Percentiles rank a stretch among this genome's conserved stretches.
phyloP scores from a whole-genome alignment of 2,113 vertebrate genomes.

The Oncorhynchus gorbuscha region DNA sequence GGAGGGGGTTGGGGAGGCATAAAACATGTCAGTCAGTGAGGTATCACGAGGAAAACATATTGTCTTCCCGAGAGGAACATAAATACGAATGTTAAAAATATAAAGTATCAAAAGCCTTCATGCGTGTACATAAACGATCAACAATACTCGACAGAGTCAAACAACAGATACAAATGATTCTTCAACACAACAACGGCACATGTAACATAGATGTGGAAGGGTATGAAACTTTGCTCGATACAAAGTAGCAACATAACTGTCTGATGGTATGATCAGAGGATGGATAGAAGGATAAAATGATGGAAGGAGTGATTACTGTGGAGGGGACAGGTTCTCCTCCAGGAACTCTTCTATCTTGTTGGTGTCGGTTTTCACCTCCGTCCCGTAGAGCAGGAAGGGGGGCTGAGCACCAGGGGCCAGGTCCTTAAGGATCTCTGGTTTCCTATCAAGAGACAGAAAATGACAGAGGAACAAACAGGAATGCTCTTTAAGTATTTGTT shows the following conservation, averaged over 20 bases:
- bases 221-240: not conserved
- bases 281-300: not conserved
- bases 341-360: slow-evolving; percentile 94
- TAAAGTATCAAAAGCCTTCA: too few species aligned
- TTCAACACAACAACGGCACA: too few species aligned
- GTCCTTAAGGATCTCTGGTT: slow-evolving; percentile 84
- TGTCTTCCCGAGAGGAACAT: too few species aligned
- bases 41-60: too few species aligned
- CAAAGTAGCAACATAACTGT: not conserved
- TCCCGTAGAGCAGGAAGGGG: slow-evolving; percentile 83
- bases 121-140: too few species aligned
- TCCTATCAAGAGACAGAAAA: slow-evolving; percentile 62
- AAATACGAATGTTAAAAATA: too few species aligned
- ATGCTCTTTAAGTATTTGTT: too few species aligned
- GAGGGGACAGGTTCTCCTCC: slow-evolving; percentile 84
- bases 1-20: not conserved
- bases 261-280: not conserved
- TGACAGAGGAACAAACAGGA: not conserved
- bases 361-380: slow-evolving; percentile 89
- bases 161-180: too few species aligned
- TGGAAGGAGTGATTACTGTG: slow-evolving; percentile 69
- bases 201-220: not conserved
- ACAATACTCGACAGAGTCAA: too few species aligned
- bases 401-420: slow-evolving; percentile 88
- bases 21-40: too few species aligned